phyloP scores from a whole-genome alignment of 2,113 vertebrate species.

The Pelobates fuscus region DNA sequence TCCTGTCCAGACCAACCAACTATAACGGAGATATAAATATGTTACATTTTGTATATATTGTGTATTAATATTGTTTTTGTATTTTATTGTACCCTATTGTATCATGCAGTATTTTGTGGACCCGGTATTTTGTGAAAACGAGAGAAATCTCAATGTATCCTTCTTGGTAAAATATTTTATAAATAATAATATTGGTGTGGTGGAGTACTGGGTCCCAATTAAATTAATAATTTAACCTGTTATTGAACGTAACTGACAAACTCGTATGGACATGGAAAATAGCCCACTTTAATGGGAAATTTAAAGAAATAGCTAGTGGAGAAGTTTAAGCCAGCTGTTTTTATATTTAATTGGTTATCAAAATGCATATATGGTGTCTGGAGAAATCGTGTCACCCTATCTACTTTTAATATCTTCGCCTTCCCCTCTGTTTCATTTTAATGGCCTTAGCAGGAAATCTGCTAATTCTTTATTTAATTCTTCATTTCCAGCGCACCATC shows the following conservation, averaged over 20 bases:
- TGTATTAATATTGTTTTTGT: too few species aligned
- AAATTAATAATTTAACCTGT: not conserved
- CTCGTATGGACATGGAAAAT: not conserved
- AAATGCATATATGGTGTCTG: slow-evolving; percentile 7
- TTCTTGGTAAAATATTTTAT: too few species aligned
- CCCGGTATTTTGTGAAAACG: too few species aligned
- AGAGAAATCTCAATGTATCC: too few species aligned
- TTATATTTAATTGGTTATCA: slow-evolving; percentile 20
- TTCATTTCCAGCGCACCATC: not conserved
- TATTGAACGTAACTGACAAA: not conserved
- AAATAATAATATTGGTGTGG: too few species aligned
- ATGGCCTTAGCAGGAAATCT: not conserved
- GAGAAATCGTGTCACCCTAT: not conserved
- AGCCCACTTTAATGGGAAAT: not conserved
- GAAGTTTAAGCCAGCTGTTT: not conserved
- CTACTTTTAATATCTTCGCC: slow-evolving; percentile 13
- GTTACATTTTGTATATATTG: too few species aligned
- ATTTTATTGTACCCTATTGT: too few species aligned
- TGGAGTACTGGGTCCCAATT: not conserved
- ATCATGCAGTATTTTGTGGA: too few species aligned
- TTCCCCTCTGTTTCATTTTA: not conserved
- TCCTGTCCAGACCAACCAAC: too few species aligned
- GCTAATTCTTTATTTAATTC: not conserved
- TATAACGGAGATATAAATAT: too few species aligned
- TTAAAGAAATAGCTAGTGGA: not conserved